Evolutionary conservation across 2,797 vertebrate species (phyloP), one percentile per base, ranked within the genome.

Genomic region (Ptychadena robeensis): DNA sequence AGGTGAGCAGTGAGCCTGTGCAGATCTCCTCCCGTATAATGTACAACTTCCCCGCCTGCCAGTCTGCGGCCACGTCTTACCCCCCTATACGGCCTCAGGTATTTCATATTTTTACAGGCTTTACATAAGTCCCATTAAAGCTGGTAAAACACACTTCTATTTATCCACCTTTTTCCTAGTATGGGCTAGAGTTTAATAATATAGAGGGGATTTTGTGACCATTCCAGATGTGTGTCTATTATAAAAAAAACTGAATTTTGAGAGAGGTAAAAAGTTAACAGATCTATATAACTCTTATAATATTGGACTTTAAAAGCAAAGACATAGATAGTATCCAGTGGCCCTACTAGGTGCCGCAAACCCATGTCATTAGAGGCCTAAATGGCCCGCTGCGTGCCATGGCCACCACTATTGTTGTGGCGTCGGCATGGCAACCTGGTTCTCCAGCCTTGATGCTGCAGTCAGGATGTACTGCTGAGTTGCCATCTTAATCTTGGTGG

Each of bases 81-180:
- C 63, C 14, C 32, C 3, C 0, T 30, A 11, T 38, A 18, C 28
- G 9, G 27, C 38, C 57, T 64, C 59, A 34, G 48, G 64, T 63
- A 63, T 40, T 59, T 68, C 22, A 34, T 61, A 82, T 70, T 76
- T 82, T 34, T 27, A 31, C 80, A 69, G 80, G 38, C 22, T 69
- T 69, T 75, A 22, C 34, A 27, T 15, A 63, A 65, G n/a, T 73
- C 30, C 53, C 14, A 32, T 28, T 4, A 81, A 82, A 64, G 65
- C 80, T 63, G 28, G 18, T 59, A 61, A 69, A 61, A 59, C 35
- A 75, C 27, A 63, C n/a, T 64, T 18, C 1, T 73, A 40, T 68
- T 68, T 57, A 75, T 38, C 67, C 28, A 74, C 11, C 4, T 37
- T 68, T 22, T 30, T 2, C 14, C 1, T 18, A 12, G 9, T 12